phyloP scores from a whole-genome alignment of 2,888 invertebrate genomes.

The Druceiella hillmani region DNA sequence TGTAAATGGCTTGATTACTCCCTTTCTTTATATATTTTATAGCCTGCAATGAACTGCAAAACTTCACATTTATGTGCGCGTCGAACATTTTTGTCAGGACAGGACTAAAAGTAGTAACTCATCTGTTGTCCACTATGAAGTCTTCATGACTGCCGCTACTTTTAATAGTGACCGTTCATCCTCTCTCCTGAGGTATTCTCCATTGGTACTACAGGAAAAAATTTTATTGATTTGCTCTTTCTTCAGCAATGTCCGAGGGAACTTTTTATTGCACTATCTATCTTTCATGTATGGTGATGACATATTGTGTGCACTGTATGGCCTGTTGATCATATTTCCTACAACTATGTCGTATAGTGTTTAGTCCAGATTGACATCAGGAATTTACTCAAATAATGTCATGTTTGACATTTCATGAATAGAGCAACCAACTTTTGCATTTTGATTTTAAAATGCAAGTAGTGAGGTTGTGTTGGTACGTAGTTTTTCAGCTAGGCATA shows the following conservation, averaged over 20 bases:
- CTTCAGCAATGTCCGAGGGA: too few relatives aligned
- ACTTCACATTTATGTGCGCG: constrained; percentile 25
- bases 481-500: constrained; percentile 19
- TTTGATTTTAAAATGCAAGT: constrained; percentile 25
- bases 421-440: constrained; percentile 23
- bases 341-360: constrained; percentile 20
- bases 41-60: too few relatives aligned
- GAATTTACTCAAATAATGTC: constrained; percentile 29
- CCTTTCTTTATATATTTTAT: too few relatives aligned
- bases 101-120: constrained; percentile 24
- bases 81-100: constrained; percentile 22
- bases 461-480: constrained; percentile 27
- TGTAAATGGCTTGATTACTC: too few relatives aligned
- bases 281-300: constrained; percentile 26
- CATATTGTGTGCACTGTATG: constrained; percentile 10
- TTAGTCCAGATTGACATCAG: constrained; percentile 23
- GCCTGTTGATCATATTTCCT: constrained; percentile 7
- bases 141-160: constrained; percentile 21
- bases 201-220: constrained; percentile 14
- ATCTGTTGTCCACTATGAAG: constrained; percentile 21
- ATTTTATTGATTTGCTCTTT: constrained; percentile 4
- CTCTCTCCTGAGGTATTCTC: constrained; percentile 17
- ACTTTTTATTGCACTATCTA: constrained; percentile 17
- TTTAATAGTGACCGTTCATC: too few relatives aligned
- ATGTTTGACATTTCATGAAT: constrained; percentile 25